Evolutionary conservation across 92 coral and sea anemone genomes (phyloP).

Genomic region (Desmophyllum pertusum): DNA sequence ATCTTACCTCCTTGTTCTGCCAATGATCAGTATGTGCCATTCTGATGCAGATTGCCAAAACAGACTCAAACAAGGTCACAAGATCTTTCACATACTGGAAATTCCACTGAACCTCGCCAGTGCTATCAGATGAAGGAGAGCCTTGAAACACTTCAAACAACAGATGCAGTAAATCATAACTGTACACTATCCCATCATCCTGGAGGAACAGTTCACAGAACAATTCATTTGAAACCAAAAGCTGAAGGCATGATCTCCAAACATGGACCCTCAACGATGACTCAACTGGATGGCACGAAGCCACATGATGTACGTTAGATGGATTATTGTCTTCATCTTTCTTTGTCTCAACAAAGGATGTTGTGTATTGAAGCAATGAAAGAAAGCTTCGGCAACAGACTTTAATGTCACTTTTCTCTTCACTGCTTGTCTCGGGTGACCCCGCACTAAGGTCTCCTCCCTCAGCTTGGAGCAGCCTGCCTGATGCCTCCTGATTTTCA

Average conservation of each 20-base stretch:
- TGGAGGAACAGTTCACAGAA: constrained; percentile 80
- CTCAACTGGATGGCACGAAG: constrained; percentile 40
- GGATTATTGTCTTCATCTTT: not conserved
- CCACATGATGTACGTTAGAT: not conserved
- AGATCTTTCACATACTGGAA: constrained; percentile 25
- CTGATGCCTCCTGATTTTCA: constrained; percentile 51
- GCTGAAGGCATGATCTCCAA: constrained; percentile 89
- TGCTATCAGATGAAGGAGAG: not conserved
- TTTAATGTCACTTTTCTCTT: constrained; percentile 40
- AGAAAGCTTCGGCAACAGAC: constrained; percentile 58
- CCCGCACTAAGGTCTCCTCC: constrained; percentile 19
- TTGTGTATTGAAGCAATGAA: constrained; percentile 52
- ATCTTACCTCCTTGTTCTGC: constrained; percentile 61
- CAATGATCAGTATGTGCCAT: constrained; percentile 67
- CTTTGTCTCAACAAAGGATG: constrained; percentile 11
- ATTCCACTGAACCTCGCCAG: constrained; percentile 20
- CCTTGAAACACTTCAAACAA: constrained; percentile 48
- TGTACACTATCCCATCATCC: constrained; percentile 52
- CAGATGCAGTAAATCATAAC: constrained; percentile 54
- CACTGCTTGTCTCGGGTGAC: constrained; percentile 40
- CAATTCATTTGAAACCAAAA: constrained; percentile 68
- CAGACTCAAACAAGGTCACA: constrained; percentile 75
- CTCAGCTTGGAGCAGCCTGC: constrained; percentile 10
- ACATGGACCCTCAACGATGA: constrained; percentile 72
- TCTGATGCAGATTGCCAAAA: constrained; percentile 78